Percentiles rank a stretch among this genome's conserved stretches.
Conservation (phyloP, 2,113 vertebrate genomes). For the Clarias batrachus region DNA sequence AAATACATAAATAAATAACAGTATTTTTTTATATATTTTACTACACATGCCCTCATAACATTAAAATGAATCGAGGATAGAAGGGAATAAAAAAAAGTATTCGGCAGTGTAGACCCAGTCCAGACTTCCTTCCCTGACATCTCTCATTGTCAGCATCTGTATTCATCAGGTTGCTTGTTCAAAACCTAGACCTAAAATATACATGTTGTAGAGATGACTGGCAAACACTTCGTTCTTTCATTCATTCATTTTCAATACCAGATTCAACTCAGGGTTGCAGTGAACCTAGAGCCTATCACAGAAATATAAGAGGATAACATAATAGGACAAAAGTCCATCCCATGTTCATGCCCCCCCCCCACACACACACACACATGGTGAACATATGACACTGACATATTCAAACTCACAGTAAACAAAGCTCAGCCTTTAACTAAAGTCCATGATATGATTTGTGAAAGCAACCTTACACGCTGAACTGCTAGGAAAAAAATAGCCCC, state of each 20-base stretch:
- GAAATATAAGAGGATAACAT: not conserved
- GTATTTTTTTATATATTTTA: not conserved
- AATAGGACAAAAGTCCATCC: not conserved
- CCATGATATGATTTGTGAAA: not conserved
- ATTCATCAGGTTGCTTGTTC: not conserved
- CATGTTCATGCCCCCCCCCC: not conserved
- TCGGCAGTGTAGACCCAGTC: not conserved
- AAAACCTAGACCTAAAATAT: not conserved
- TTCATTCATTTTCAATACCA: not conserved
- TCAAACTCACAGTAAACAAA: not conserved
- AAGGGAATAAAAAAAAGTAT: not conserved
- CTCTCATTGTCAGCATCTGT: not conserved
- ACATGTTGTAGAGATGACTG: not conserved
- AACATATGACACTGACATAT: not conserved
- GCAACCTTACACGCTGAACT: not conserved
- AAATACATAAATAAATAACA: not conserved
- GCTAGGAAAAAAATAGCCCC: not conserved
- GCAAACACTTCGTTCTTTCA: not conserved
- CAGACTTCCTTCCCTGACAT: not conserved
- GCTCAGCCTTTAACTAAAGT: not conserved
- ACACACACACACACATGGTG: not conserved
- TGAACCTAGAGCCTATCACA: not conserved
- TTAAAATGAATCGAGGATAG: not conserved
- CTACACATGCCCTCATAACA: not conserved
- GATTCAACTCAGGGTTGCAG: not conserved